Percentiles rank a stretch among this genome's conserved stretches.
Evolutionary conservation across 2,797 vertebrate species (phyloP).

Genomic region (Sternotherus odoratus): DNA sequence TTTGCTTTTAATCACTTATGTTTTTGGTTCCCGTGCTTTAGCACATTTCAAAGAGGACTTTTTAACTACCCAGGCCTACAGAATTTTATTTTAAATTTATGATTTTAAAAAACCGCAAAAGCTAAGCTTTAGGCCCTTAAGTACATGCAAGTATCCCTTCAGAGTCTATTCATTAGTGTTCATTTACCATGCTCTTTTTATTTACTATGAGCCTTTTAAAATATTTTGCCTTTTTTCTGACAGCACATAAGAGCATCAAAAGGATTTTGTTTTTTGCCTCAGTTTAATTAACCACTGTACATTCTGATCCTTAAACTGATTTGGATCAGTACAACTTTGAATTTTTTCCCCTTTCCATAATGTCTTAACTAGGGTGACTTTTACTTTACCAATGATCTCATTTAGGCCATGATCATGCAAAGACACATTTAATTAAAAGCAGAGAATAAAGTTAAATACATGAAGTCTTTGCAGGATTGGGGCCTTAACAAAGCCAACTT

Average conservation of each 20-base stretch:
- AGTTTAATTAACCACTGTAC: background rate
- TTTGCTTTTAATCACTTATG: background rate
- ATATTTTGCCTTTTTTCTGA: background rate
- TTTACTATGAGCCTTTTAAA: background rate
- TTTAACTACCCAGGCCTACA: background rate
- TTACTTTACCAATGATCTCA: background rate
- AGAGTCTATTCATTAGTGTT: rapidly evolving
- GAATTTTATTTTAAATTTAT: background rate
- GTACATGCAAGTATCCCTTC: background rate
- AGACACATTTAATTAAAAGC: no score
- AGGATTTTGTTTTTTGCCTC: background rate
- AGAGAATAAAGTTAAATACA: rapidly evolving
- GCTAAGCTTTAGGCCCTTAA: background rate
- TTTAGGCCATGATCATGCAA: background rate
- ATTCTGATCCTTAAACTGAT: background rate
- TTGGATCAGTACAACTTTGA: background rate
- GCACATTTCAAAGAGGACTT: background rate
- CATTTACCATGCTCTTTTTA: background rate
- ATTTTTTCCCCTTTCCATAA: background rate
- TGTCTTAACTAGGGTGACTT: background rate
- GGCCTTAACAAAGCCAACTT: no score
- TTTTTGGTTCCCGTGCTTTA: background rate
- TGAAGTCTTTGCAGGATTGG: background rate
- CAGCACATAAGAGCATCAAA: background rate
- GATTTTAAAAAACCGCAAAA: background rate